Evolutionary conservation across 2,888 invertebrate genomes (phyloP), one percentile per base, ranked within the genome.

Genomic region (Hylaea fasciaria): DNA sequence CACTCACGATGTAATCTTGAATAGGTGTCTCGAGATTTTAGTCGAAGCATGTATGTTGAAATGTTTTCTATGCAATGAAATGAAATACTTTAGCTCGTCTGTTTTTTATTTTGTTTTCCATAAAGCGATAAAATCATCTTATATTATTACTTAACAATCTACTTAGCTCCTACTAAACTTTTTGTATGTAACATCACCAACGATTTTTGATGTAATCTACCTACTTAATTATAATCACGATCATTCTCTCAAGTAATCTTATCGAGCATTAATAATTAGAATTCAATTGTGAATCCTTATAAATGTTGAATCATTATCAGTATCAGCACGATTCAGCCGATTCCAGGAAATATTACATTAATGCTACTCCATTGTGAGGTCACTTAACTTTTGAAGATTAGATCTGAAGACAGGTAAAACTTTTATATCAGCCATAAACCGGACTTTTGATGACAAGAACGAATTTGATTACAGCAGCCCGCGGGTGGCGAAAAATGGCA

Each of bases 401-500:
- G 53, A 55, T 46, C 37, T 35, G 11, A 51, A 55, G 32, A 28
- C 55, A 60, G 39, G 55, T 55, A 49, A 51, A 41, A 32, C 16
- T 52, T 56, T 64, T 66, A 49, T 66, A 44, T 47, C 28, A 44
- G 14, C 50, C 48, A 59, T 65, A 65, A 64, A 64, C 64, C 53
- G 51, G 44, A 45, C 57, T 64, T 65, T 64, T 62, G 63, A 70
- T 66, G 59, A 64, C 59, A 53, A 51, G 56, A 68, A 57, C 65
- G 62, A 67, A 72, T 69, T 70, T 66, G 66, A 69, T 66, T 66
- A 64, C 64, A 62, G 56, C 50, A 54, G 65, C 60, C 64, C 41
- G 67, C 65, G 68, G 65, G 67, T 63, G 68, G 65, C 63, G 41
- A 56, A 66, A 69, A 69, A 72, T 65, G 59, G 63, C 64, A 64